phyloP scores from a whole-genome alignment of 2,888 invertebrate genomes.

The Tetragonisca angustula region DNA sequence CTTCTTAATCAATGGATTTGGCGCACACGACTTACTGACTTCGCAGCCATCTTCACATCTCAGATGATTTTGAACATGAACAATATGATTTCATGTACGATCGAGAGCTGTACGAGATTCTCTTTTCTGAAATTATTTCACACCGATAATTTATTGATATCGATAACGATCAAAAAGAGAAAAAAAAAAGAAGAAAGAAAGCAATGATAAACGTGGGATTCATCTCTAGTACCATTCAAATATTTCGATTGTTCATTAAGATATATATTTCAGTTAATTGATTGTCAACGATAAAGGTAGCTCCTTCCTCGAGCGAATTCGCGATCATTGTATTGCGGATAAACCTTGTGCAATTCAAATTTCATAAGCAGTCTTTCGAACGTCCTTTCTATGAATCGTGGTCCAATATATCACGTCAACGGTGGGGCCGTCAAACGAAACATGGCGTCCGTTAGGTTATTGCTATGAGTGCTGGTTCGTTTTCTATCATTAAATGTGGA shows the following conservation, averaged over 20 bases:
- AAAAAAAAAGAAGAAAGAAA: too few species aligned
- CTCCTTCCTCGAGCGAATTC: background rate
- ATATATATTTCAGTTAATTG: slow-evolving; percentile 5
- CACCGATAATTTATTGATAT: background rate
- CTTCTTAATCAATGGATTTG: slow-evolving; percentile 73
- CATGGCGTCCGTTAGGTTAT: slow-evolving; percentile 82
- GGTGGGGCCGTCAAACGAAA: slow-evolving; percentile 77
- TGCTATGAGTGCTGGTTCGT: slow-evolving; percentile 77
- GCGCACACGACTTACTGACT: slow-evolving; percentile 69
- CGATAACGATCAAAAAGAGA: background rate
- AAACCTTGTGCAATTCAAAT: slow-evolving; percentile 12
- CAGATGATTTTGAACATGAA: slow-evolving; percentile 66
- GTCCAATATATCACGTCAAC: slow-evolving; percentile 66
- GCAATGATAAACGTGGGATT: background rate
- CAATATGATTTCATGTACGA: slow-evolving; percentile 31
- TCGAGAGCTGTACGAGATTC: background rate
- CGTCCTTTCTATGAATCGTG: slow-evolving; percentile 51
- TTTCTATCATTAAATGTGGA: slow-evolving; percentile 76
- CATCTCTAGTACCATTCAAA: background rate
- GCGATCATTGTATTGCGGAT: slow-evolving; percentile 18
- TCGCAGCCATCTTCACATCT: slow-evolving; percentile 70
- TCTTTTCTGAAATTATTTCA: background rate
- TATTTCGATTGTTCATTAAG: background rate
- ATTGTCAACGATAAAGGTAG: background rate
- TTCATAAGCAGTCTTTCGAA: slow-evolving; percentile 40